phyloP scores from a whole-genome alignment of 1,140 invertebrate species.

The Trichonephila inaurata region DNA sequence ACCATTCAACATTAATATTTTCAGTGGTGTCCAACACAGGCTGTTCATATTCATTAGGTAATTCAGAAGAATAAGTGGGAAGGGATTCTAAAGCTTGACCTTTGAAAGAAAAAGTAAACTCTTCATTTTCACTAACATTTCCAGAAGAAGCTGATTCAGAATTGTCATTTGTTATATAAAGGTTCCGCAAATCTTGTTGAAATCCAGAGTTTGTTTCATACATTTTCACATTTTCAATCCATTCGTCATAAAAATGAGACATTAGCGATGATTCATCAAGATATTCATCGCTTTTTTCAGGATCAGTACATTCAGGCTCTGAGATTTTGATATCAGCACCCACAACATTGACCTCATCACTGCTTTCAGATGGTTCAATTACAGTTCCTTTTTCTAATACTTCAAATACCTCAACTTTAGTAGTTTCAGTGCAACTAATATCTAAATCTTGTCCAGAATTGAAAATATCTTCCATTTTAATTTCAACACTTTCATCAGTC shows the following conservation, averaged over 20 bases:
- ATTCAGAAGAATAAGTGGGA: background rate
- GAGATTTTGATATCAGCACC: background rate
- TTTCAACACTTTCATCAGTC: background rate
- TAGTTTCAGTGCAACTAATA: background rate
- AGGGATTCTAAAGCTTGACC: background rate
- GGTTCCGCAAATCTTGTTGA: slow-evolving; percentile 5
- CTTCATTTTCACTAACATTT: slow-evolving; percentile 60
- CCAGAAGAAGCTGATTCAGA: slow-evolving; percentile 49
- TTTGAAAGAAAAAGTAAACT: background rate
- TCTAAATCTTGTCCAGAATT: background rate
- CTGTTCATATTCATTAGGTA: background rate
- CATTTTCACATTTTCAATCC: slow-evolving; percentile 55
- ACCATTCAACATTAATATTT: background rate
- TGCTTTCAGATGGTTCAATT: background rate
- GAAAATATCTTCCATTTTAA: background rate
- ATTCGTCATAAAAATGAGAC: slow-evolving; percentile 74
- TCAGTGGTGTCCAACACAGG: background rate
- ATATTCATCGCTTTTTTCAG: background rate
- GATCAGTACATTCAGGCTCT: background rate
- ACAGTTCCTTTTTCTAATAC: background rate
- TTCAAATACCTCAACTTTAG: background rate
- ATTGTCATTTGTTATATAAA: slow-evolving; percentile 23
- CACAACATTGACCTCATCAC: background rate
- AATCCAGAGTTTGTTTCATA: background rate
- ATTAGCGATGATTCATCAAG: slow-evolving; percentile 38